Base-by-base conservation (phyloP, 2,888 invertebrate genomes). In the Pollenia angustigena region DNA sequence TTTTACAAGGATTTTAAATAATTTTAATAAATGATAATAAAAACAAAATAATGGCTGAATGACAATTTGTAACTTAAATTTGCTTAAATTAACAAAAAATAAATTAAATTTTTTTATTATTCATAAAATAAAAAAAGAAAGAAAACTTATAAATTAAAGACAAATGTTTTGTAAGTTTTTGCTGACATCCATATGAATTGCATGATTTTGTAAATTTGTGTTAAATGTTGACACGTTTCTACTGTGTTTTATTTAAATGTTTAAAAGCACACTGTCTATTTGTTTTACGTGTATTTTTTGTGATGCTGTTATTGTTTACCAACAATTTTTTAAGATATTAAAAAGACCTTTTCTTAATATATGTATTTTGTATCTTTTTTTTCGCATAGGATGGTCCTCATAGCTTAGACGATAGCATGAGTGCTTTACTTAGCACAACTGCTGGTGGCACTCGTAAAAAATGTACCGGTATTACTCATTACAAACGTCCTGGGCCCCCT, bases 401-500 rank as follows among this genome's bases (percentile, higher is more conserved):
- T 10, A 91, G 89, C 84, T 88, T 93, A 56, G 92, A 92, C 80
- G 93, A 93, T 69, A 93, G 93, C 89, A 90, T 92, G 90, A 92
- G 91, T 81, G 92, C 93, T 72, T 90, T 95, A 52, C 90, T 95
- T 1, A 92, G 91, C 69, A 90, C 91, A 7, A 91, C 91, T 0
- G 78, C 82, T 18, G 88, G 87, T 32, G 91, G 91, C 4, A 91
- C 93, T 93, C 94, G 90, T 88, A 95, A 89, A 72, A 93, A 92
- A 92, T 92, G 92, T 94, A 95, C 92, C 94, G 96, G 92, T 94
- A 95, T 81, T 92, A 97, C 96, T 0, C 96, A 96, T 0, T 97
- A 97, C 92, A 97, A 97, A 94, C 96, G 95, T 90, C 97, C 97
- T 0, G 97, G 97, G 0, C 97, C 97, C 64, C 97, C 97, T 40